Evolutionary conservation across 1,140 invertebrate genomes (phyloP).

Genomic region (Pseudobourletiella spinata): DNA sequence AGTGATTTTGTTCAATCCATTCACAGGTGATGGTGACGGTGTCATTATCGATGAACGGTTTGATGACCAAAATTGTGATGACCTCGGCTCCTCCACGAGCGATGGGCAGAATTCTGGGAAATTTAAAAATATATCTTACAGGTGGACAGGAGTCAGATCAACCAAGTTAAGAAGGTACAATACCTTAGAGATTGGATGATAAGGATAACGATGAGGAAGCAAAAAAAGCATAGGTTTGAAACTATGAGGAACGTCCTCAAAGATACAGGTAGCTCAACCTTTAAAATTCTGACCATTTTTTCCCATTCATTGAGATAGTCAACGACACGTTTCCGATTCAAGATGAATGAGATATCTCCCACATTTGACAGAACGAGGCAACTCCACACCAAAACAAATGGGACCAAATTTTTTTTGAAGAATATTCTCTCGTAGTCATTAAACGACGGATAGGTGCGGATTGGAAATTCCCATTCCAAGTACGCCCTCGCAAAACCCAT

Average conservation of each 20-base stretch:
- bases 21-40: too few species aligned
- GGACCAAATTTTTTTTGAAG: slow-evolving; percentile 25
- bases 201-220: slow-evolving; percentile 17
- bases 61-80: slow-evolving; percentile 16
- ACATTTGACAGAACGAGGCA: slow-evolving; percentile 25
- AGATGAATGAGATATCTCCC: slow-evolving; percentile 16
- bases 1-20: too few species aligned
- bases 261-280: slow-evolving; percentile 9
- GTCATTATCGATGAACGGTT: too few species aligned
- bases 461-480: slow-evolving; percentile 4
- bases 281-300: slow-evolving; percentile 8
- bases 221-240: slow-evolving; percentile 13
- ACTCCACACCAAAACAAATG: slow-evolving; percentile 32
- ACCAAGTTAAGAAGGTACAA: too few species aligned
- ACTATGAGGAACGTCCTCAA: slow-evolving; percentile 17
- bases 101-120: slow-evolving; percentile 10
- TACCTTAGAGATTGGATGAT: too few species aligned
- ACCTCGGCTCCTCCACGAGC: slow-evolving; percentile 15
- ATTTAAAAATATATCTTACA: too few species aligned
- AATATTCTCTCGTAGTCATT: background rate
- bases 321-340: slow-evolving; percentile 9
- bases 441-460: background rate
- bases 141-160: too few species aligned
- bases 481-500: slow-evolving; percentile 12
- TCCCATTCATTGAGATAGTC: slow-evolving; percentile 30